Evolutionary conservation across 2,888 invertebrate species (phyloP).

Genomic region (Melinaea marsaeus): DNA sequence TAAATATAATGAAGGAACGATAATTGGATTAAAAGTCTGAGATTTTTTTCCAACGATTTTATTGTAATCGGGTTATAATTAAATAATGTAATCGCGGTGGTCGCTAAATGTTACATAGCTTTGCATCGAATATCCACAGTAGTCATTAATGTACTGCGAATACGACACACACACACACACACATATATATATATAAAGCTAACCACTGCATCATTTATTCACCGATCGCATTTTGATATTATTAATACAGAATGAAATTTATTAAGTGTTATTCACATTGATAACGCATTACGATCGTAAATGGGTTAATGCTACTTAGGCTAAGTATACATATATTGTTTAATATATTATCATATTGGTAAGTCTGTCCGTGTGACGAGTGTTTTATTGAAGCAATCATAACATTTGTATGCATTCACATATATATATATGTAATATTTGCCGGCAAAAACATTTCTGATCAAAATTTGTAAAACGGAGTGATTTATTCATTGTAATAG

Average conservation of each 20-base stretch:
- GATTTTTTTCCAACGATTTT: too few species aligned
- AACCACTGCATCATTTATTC: slow-evolving; percentile 1
- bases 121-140: slow-evolving; percentile 41
- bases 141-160: slow-evolving; percentile 22
- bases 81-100: slow-evolving; percentile 15
- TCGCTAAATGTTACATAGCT: slow-evolving; percentile 13
- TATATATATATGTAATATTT: too few species aligned
- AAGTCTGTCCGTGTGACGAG: not conserved
- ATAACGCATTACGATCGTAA: too few species aligned
- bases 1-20: too few species aligned
- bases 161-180: slow-evolving; percentile 43
- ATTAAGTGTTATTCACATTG: not conserved
- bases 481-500: not conserved
- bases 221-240: not conserved
- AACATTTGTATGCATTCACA: too few species aligned
- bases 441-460: not conserved
- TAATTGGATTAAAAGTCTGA: too few species aligned
- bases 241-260: not conserved
- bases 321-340: not conserved
- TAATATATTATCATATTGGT: not conserved
- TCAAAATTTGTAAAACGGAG: not conserved
- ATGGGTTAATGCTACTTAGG: not conserved
- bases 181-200: slow-evolving; percentile 50
- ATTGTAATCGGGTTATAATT: too few species aligned
- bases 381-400: not conserved